Base-by-base conservation (phyloP, 2,888 invertebrate genomes). In the Cephus pygmeus region DNA sequence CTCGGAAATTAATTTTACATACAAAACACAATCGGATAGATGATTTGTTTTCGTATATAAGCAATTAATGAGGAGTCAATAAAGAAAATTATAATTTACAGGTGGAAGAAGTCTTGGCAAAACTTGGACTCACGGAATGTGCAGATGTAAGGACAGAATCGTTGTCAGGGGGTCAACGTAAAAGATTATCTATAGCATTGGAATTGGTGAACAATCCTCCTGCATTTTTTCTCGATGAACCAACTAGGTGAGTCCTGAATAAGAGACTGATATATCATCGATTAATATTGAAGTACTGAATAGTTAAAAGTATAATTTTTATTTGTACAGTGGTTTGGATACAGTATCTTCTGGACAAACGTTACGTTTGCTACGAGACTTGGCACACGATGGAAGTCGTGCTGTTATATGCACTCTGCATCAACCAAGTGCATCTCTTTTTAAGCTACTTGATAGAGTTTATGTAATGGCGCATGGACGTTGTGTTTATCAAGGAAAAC, bases 161-260 rank as follows among this genome's bases (percentile, higher is more conserved):
- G 79, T 89, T 95, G 56, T 96, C 96, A 31, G 97, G 97, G 34
- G 97, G 97, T 1, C 97, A 97, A 91, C 94, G 95, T 82, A 97
- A 97, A 90, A 91, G 93, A 80, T 93, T 97, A 81, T 96, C 96
- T 15, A 96, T 97, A 83, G 97, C 97, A 1, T 90, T 96, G 80
- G 97, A 97, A 89, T 92, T 97, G 83, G 95, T 97, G 77, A 96
- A 96, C 90, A 97, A 97, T 90, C 97, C 96, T 0, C 96, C 96
- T 34, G 94, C 96, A 33, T 96, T 97, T 92, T 97, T 96, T 90
- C 93, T 97, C 84, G 97, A 97, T 88, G 97, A 97, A 90, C 97
- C 97, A 0, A 97, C 97, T 0, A 95, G 71, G 71, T 31, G 12
- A 6, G 71, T 34, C 40, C 23, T 23, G 15, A 23, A 56, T 9